These are phyloP conservation scores for Scaptodrosophila lebanonensis DNA, from an alignment of 1,140 invertebrate species.

Conservation along the genomic window DNA sequence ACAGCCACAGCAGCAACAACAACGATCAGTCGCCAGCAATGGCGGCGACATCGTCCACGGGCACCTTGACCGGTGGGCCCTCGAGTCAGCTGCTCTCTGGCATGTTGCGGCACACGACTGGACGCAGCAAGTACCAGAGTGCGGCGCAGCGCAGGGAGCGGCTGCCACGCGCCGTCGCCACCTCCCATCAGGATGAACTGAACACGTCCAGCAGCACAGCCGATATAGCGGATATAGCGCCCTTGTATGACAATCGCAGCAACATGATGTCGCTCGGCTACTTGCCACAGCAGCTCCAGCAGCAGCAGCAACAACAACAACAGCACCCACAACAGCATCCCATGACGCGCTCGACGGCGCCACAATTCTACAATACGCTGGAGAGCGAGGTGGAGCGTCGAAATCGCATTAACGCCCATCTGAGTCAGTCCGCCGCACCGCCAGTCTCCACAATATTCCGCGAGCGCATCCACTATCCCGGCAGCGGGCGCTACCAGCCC, in stretches of 20 bases:
- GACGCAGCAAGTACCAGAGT: conserved; percentile 2
- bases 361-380: conserved; percentile 69
- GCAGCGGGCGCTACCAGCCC: conserved; percentile 20
- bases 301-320: conserved; percentile 3
- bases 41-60: too few relatives aligned
- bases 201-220: conserved; percentile 66
- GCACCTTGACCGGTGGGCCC: too few relatives aligned
- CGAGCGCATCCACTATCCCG: conserved; percentile 61
- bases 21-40: conserved; percentile 37
- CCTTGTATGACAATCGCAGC: conserved; percentile 68
- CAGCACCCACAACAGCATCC: too few relatives aligned
- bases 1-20: conserved; percentile 4
- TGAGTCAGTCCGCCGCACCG: conserved; percentile 43
- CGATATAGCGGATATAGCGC: conserved; percentile 59
- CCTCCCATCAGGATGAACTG: conserved; percentile 48
- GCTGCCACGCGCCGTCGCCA: conserved; percentile 31
- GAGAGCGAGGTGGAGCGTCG: conserved; percentile 72
- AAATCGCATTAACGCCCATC: conserved; percentile 72
- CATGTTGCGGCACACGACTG: conserved; percentile 14
- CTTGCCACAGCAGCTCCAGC: conserved; percentile 1
- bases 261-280: conserved; percentile 74
- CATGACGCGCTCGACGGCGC: conserved; percentile 48
- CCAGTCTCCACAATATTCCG: conserved; percentile 68
- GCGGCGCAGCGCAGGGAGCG: too few relatives aligned
- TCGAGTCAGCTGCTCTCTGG: conserved; percentile 10